A percentile compares a stretch with the other conserved stretches of the same genome.
Conservation (phyloP, 1,140 invertebrate genomes). For the Drosophila ercepeae region DNA sequence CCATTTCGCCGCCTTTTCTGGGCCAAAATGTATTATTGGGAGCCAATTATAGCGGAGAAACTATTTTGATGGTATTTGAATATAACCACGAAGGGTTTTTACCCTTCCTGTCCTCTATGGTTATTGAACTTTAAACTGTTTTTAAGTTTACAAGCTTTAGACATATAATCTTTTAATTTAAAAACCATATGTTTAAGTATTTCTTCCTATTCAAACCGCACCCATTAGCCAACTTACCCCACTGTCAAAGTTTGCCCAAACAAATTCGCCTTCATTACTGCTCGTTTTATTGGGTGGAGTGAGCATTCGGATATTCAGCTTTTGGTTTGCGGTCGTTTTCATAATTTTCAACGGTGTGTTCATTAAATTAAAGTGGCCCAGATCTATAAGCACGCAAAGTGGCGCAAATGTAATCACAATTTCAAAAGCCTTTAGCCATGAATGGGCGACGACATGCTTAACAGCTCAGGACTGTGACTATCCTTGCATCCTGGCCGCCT, state of each 20-base stretch:
- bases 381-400: constrained; percentile 73
- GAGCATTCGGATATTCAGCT: constrained; percentile 29
- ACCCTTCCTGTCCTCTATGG: background rate
- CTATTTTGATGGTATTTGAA: constrained; percentile 3
- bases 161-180: background rate
- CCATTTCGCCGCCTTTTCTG: constrained; percentile 45
- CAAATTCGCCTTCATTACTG: constrained; percentile 2
- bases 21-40: constrained; percentile 25
- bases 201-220: constrained; percentile 7
- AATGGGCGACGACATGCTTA: constrained; percentile 58
- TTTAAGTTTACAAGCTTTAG: background rate
- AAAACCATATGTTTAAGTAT: background rate
- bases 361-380: constrained; percentile 72
- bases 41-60: constrained; percentile 22
- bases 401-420: constrained; percentile 63
- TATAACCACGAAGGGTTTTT: background rate
- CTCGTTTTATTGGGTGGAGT: constrained; percentile 17
- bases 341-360: constrained; percentile 56
- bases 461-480: constrained; percentile 30
- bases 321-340: constrained; percentile 45
- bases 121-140: background rate
- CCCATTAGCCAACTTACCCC: constrained; percentile 25
- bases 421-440: constrained; percentile 54
- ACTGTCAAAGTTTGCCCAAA: background rate
- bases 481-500: background rate